Conservation (phyloP, 2,797 vertebrate genomes). For the Oreonectes daqikongensis region DNA sequence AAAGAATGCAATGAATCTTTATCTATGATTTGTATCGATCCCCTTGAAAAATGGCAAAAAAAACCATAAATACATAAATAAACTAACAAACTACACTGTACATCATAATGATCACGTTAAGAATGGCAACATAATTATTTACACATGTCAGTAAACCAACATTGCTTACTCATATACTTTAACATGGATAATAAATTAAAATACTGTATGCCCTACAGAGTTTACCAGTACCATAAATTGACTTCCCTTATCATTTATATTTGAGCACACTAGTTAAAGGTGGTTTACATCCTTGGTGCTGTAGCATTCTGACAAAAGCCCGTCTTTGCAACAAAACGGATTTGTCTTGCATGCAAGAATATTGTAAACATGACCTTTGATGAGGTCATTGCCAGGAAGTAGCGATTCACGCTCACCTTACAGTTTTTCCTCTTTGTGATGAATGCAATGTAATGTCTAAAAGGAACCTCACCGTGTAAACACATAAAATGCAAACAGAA, state of each 20-base stretch:
- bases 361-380: conserved; percentile 37
- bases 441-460: conserved; percentile 7
- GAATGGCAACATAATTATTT: not conserved
- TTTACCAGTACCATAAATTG: conserved; percentile 21
- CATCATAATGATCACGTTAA: not conserved
- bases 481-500: not conserved
- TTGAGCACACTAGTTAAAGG: not conserved
- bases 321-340: conserved; percentile 1
- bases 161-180: not conserved
- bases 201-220: not conserved
- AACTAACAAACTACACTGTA: not conserved
- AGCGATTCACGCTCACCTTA: conserved; percentile 27
- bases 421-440: conserved; percentile 36
- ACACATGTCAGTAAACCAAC: not conserved
- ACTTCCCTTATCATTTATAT: conserved; percentile 15
- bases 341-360: not conserved
- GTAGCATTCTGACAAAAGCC: not conserved
- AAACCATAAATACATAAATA: too few relatives aligned
- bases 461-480: not conserved
- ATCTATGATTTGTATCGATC: too few relatives aligned
- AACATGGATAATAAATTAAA: not conserved
- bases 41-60: too few relatives aligned
- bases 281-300: not conserved
- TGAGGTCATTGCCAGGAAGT: conserved; percentile 43
- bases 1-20: too few relatives aligned